Conservation (phyloP, 2,888 invertebrate species). For the Plagodis pulveraria region DNA sequence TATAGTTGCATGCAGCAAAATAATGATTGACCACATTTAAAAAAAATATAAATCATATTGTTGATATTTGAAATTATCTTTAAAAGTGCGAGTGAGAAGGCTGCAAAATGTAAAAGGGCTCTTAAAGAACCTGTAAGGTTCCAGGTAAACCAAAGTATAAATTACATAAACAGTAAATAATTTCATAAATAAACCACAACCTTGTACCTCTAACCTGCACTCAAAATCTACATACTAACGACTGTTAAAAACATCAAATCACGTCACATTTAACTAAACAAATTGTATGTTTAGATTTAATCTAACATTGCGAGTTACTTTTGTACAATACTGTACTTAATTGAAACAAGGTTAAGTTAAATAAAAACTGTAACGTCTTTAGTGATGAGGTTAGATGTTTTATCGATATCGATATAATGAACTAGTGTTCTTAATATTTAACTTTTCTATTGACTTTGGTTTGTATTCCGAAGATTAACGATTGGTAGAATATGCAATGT, state of each 20-base stretch:
- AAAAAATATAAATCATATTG: no score
- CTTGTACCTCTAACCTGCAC: constrained; percentile 1
- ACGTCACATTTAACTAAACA: constrained; percentile 13
- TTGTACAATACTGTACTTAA: constrained; percentile 13
- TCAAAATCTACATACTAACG: constrained; percentile 5
- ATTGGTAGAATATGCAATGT: no score
- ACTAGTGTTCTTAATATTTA: not conserved
- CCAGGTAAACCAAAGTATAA: no score
- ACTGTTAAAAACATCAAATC: not conserved
- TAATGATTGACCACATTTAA: no score
- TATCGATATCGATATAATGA: not conserved
- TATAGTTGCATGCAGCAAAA: no score
- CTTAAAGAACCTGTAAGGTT: no score
- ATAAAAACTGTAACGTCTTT: constrained; percentile 8
- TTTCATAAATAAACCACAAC: not conserved
- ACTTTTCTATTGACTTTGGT: no score
- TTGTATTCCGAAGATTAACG: no score
- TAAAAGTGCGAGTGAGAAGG: no score
- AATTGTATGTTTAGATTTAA: constrained; percentile 14
- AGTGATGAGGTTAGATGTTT: not conserved
- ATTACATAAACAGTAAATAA: no score
- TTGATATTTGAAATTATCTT: no score
- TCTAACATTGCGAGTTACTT: constrained; percentile 3
- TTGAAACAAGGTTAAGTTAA: constrained; percentile 13
- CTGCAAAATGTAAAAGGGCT: no score